These are phyloP conservation scores for Fragum whitleyi DNA, from an alignment of 2,888 invertebrate genomes.

Conservation along the genomic window DNA sequence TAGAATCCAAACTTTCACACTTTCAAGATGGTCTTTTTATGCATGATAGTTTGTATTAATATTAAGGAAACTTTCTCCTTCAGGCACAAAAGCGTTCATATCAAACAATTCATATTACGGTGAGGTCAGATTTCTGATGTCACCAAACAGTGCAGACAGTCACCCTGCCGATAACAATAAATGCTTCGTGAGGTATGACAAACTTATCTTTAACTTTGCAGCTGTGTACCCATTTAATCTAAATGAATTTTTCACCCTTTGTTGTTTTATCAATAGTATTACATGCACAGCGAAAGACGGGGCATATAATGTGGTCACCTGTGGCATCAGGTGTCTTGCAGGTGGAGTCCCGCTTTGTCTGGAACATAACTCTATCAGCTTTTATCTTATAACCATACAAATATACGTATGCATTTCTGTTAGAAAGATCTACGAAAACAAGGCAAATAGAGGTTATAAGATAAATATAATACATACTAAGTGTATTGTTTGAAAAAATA, in stretches of 20 bases:
- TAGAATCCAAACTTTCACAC: too few relatives aligned
- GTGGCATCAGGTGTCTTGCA: not conserved
- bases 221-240: not conserved
- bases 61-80: too few relatives aligned
- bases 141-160: constrained; percentile 77
- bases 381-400: too few relatives aligned
- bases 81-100: constrained; percentile 84
- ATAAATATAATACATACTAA: too few relatives aligned
- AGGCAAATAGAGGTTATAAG: too few relatives aligned
- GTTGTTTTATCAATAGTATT: not conserved
- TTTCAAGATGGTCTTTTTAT: too few relatives aligned
- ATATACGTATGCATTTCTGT: too few relatives aligned
- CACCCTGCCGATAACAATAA: constrained; percentile 80
- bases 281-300: not conserved
- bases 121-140: constrained; percentile 81
- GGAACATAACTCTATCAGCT: too few relatives aligned
- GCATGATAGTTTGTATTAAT: too few relatives aligned
- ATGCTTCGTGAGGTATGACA: constrained; percentile 83
- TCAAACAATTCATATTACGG: constrained; percentile 83
- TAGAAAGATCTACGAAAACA: too few relatives aligned
- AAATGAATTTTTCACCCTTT: not conserved
- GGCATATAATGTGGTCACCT: not conserved
- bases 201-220: not conserved
- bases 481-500: too few relatives aligned
- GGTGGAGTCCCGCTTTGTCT: not conserved